These are phyloP conservation scores for Eupithecia tripunctaria DNA, from an alignment of 2,888 invertebrate species.

Conservation along the genomic window DNA sequence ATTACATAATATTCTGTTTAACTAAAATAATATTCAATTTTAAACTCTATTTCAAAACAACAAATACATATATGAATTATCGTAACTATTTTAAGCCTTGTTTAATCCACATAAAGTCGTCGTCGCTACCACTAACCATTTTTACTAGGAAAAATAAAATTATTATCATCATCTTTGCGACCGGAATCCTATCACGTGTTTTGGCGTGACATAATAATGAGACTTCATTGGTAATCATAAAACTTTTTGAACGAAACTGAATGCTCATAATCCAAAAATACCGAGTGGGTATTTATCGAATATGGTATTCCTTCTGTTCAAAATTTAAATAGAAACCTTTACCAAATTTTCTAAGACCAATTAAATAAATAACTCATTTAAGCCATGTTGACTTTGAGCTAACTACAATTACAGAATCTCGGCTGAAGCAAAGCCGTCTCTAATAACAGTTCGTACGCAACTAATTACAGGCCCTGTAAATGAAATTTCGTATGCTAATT, in stretches of 20 bases:
- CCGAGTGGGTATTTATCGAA: too few relatives aligned
- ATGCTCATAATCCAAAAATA: not conserved
- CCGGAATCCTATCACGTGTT: too few relatives aligned
- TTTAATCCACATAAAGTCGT: too few relatives aligned
- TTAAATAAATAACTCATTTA: conserved; percentile 9
- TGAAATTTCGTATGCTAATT: conserved; percentile 79
- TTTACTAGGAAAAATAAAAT: too few relatives aligned
- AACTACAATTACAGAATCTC: conserved; percentile 50
- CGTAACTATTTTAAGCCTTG: too few relatives aligned
- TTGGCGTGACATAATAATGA: too few relatives aligned
- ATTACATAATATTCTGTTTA: too few relatives aligned
- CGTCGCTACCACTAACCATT: too few relatives aligned
- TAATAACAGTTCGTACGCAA: conserved; percentile 60
- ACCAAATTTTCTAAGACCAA: not conserved
- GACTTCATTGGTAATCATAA: not conserved
- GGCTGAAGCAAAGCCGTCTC: conserved; percentile 51
- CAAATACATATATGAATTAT: too few relatives aligned
- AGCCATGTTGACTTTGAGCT: conserved; percentile 15
- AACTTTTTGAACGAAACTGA: not conserved
- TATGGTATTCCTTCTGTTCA: not conserved
- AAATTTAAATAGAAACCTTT: not conserved
- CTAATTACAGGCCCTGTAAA: conserved; percentile 74
- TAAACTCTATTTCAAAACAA: too few relatives aligned
- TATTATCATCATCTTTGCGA: too few relatives aligned
- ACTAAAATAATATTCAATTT: too few relatives aligned